Evolutionary conservation across 2,888 invertebrate genomes (phyloP), one percentile per base, ranked within the genome.

Genomic region (Coenonympha glycerion): DNA sequence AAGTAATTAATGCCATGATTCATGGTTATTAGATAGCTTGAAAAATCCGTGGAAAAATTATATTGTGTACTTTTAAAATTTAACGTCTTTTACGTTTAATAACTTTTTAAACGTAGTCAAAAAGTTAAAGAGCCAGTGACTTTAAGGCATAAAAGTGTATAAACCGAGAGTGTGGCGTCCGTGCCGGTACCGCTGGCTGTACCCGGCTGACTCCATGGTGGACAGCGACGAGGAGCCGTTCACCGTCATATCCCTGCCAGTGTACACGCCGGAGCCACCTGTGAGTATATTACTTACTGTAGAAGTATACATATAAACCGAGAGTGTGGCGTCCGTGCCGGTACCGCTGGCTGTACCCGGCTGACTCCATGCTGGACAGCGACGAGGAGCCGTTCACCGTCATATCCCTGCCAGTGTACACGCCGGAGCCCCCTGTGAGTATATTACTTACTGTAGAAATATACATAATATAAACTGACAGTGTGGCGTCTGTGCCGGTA

Each of bases 331-430:
- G 81, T 47, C 82, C 82, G 55, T 76, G 80, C 59, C 74, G 83
- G 45, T 73, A 76, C 68, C 86, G 86, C 64, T 84, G 85, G 85
- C 79, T 82, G 49, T 73, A 75, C 56, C 76, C 77, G 58, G 78
- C 80, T 67, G 81, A 65, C 68, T 77, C 74, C 30, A 90, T 90
- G 90, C 78, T 87, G 73, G 89, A 90, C 72, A 90, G 89, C 74
- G 92, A 92, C 76, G 92, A 91, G 62, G 91, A 91, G 39, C 86
- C 90, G 30, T 92, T 92, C 76, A 88, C 91, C 64, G 90, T 92
- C 69, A 88, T 92, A 70, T 89, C 91, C 48, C 82, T 91, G 65
- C 91, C 92, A 40, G 90, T 90, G 58, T 90, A 91, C 80, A 85
- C 87, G 60, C 87, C 89, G n/a, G 79, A 79, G 42, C 73, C 76